Evolutionary conservation across 2,888 invertebrate species (phyloP), one percentile per base, ranked within the genome.

Genomic region (Leptodirus hochenwartii): DNA sequence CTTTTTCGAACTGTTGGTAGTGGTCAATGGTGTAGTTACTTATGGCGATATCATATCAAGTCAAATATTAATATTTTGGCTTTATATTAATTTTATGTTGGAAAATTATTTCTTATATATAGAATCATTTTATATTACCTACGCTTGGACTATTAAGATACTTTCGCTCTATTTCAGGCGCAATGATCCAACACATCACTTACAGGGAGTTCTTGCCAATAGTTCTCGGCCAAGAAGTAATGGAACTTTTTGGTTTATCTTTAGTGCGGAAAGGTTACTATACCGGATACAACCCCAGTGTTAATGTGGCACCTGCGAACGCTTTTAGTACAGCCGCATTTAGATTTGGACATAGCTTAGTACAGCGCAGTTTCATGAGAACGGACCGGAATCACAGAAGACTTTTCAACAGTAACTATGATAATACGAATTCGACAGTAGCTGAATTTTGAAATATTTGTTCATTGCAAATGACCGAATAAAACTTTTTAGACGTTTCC

Each of bases 261-360:
- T 57, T 80, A 0, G 49, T 62, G 29, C 59, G 56, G 29, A 66
- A 66, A 25, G 84, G 81, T 0, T 81, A 66, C 51, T 85, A 67
- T 47, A 59, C 63, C 3, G 69, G 68, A 4, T 84, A 84, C 49
- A 70, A 74, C 44, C 53, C 63, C 0, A 67, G 66, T 37, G 57
- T 70, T 2, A 77, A 82, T 56, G 73, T 82, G 1, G 69, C 70
- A 3, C 66, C 81, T 0, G 76, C 78, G 1, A 84, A 81, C 50
- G 63, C 75, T 0, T 85, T 85, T 53, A 69, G 76, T 0, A 67
- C 81, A 0, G 82, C 84, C 1, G 85, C 85, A 3, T 85, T 80
- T 52, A 64, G 85, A 13, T 85, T 85, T 50, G 85, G 85, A 0
- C 85, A 85, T 50, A 84, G 85, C 24, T 56, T 90, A 37, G 81